phyloP scores from a whole-genome alignment of 2,888 invertebrate genomes.

The Caenorhabditis parvicauda region DNA sequence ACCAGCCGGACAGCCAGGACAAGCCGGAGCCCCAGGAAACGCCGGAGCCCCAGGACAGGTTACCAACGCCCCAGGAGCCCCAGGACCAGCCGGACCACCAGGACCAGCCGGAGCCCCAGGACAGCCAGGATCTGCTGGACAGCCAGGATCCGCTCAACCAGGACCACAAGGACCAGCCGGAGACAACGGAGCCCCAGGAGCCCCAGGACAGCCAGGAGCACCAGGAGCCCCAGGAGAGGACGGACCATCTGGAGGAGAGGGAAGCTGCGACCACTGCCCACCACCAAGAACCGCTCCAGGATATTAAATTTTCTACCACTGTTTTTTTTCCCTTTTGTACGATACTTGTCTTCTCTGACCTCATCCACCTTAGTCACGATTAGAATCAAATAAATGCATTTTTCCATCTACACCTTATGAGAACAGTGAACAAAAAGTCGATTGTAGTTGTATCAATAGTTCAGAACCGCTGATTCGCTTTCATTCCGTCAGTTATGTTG shows the following conservation, averaged over 20 bases:
- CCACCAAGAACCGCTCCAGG: constrained; percentile 36
- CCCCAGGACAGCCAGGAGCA: constrained; percentile 47
- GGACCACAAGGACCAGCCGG: constrained; percentile 46
- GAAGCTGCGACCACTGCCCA: constrained; percentile 39
- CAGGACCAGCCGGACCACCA: constrained; percentile 46
- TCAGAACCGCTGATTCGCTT: too few species aligned
- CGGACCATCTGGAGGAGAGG: constrained; percentile 41
- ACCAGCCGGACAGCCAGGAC: constrained; percentile 39
- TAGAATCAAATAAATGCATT: too few species aligned
- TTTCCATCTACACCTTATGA: too few species aligned
- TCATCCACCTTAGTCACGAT: too few species aligned
- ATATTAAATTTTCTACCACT: too few species aligned
- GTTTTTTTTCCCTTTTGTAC: too few species aligned
- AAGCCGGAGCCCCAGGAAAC: constrained; percentile 40
- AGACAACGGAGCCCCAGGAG: constrained; percentile 40
- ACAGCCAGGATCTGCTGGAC: constrained; percentile 41
- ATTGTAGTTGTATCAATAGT: too few species aligned
- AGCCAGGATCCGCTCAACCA: constrained; percentile 40
- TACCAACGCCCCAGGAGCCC: constrained; percentile 34
- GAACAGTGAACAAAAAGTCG: too few species aligned
- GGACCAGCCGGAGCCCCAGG: constrained; percentile 47
- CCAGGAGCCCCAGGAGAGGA: constrained; percentile 39
- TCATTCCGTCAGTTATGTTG: too few species aligned
- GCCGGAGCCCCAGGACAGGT: constrained; percentile 40
- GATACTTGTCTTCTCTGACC: too few species aligned